Base-by-base conservation (phyloP, 1,140 invertebrate species). In the Eumaeus atala region DNA sequence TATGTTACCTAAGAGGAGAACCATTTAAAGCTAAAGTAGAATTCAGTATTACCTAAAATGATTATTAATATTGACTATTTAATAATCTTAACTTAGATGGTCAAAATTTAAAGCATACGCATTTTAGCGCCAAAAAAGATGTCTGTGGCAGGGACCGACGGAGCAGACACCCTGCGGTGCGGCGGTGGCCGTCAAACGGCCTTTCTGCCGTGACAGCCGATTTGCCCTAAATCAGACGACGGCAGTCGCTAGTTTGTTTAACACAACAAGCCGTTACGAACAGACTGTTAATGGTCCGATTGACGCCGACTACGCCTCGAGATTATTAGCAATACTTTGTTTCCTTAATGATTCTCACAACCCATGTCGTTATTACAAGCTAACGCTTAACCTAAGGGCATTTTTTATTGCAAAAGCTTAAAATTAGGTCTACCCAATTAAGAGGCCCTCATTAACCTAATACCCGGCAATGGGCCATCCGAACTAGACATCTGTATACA, bases 151-250 rank as follows among this genome's bases (percentile, higher is more conserved):
- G 73, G n/a, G 70, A 70, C 83, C 72, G 69, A 74, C 77, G 68
- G 66, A 77, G 47, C 66, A 49, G 73, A 61, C 80, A 51, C 76
- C 80, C 83, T 49, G 74, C 55, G 54, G 83, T 21, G 78, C 21
- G 51, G 71, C 80, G 83, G 82, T 65, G 61, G 54, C 50, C 37
- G 54, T 64, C 72, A 86, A 82, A 84, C 60, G 66, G n/a, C 44
- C 59, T 54, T 67, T n/a, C n/a, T n/a, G n/a, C 68, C 70, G 51
- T 84, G 80, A 86, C 83, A 86, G 76, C 79, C 80, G 83, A 81
- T 83, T 79, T 72, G 71, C 70, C 64, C 69, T 66, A 69, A 66
- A 70, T 69, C 53, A 70, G 66, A 77, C 74, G 78, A 72, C 70
- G 54, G 61, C 60, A 64, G 67, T 59, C 69, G 61, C 52, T 67